Evolutionary conservation across 2,888 invertebrate genomes (phyloP), one percentile per base, ranked within the genome.

Genomic region (Thereva unica): DNA sequence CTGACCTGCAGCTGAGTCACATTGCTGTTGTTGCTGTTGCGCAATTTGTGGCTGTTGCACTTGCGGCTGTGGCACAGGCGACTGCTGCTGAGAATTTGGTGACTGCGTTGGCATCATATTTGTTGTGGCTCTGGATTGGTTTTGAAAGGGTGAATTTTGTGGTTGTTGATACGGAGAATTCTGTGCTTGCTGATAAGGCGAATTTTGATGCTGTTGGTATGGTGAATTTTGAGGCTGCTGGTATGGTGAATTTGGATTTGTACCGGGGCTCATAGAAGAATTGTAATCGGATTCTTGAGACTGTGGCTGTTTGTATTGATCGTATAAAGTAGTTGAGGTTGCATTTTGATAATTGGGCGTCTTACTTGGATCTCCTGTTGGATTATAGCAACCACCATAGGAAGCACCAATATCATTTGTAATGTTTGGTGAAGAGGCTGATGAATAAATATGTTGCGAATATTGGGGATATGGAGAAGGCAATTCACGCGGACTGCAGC

Each of bases 401-500:
- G 80, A 78, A 9, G 77, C 75, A 72, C 78, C 78, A 59, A 80
- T 69, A 54, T 80, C 80, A 41, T 83, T 82, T n/a, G 83, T 82
- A 0, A 83, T 82, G 68, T 82, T 83, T 1, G 85, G 83, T 0
- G 85, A 83, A 2, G 83, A 82, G 4, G 85, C 83, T 0, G 85
- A 83, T 0, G 86, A 83, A 75, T 87, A 86, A 59, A 86, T 84
- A 70, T 86, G 86, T 38, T 84, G 84, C 9, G 84, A 83, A 74
- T 84, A 85, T 59, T 85, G 84, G 8, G 84, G 83, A 75, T 84
- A 85, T 59, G 85, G 86, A 0, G 85, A 83, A 56, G 86, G 86
- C 65, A 87, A 89, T 73, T 91, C 88, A 53, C 90, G 85, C 0
- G 92, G 92, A 76, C 91, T 91, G 75, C 90, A 90, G 72, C 90